Percentiles rank a stretch among this genome's conserved stretches.
Conservation (phyloP, 1,140 invertebrate genomes). For the Pectinophora gossypiella region DNA sequence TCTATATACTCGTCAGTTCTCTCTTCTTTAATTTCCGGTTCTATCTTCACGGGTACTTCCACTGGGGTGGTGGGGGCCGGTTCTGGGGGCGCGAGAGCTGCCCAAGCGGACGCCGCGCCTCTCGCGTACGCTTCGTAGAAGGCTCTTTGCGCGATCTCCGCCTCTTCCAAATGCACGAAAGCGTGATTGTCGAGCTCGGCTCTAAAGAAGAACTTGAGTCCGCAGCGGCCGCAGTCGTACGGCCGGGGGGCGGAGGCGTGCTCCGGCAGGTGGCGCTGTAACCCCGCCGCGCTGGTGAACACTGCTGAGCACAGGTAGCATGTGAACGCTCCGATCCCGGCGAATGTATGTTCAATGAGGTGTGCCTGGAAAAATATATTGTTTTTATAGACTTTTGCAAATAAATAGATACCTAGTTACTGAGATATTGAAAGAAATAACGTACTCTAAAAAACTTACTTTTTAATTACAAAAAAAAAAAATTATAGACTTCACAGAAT, state of each 20-base stretch:
- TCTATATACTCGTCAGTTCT: conserved; percentile 61
- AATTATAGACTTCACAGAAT: no score
- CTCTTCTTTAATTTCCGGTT: conserved; percentile 63
- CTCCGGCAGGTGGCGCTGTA: conserved; percentile 89
- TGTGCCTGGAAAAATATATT: conserved; percentile 78
- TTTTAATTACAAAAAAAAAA: no score
- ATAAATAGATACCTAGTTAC: no score
- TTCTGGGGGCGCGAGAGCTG: conserved; percentile 48
- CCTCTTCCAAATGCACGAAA: conserved; percentile 76
- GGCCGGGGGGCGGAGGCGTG: conserved; percentile 87
- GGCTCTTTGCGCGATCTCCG: conserved; percentile 61
- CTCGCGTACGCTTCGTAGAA: conserved; percentile 67
- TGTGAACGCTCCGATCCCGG: conserved; percentile 87
- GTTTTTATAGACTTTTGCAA: no score
- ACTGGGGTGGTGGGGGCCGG: conserved; percentile 19
- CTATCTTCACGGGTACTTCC: conserved; percentile 41
- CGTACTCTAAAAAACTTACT: no score
- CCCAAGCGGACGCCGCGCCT: conserved; percentile 59
- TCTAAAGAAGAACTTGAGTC: conserved; percentile 92
- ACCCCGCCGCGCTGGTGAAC: conserved; percentile 86
- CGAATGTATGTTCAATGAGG: conserved; percentile 94
- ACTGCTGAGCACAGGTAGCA: conserved; percentile 93
- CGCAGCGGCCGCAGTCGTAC: conserved; percentile 90
- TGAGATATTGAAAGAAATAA: no score
- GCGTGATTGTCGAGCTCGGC: conserved; percentile 93